Percentiles rank a stretch among this genome's conserved stretches.
phyloP scores from a whole-genome alignment of 2,113 vertebrate species.

The Dasypus novemcinctus region DNA sequence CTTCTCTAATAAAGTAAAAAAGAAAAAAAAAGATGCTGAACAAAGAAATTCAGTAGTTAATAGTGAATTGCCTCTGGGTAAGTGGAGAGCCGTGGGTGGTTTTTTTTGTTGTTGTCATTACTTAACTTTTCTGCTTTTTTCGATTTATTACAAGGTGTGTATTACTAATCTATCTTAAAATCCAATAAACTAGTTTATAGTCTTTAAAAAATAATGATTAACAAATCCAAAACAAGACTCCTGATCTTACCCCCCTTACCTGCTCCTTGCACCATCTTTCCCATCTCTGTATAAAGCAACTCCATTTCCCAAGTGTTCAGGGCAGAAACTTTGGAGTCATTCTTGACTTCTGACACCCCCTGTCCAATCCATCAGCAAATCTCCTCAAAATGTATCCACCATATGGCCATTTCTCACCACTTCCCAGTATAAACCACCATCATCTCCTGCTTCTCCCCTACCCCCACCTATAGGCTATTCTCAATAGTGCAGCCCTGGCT shows the following conservation, averaged over 20 bases:
- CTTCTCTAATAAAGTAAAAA: too few relatives aligned
- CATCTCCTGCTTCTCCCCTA: background rate
- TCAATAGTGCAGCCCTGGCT: background rate
- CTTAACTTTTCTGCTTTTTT: too few relatives aligned
- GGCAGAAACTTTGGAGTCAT: background rate
- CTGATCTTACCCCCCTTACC: background rate
- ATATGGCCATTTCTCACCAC: background rate
- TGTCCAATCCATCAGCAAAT: background rate
- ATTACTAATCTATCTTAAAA: too few relatives aligned
- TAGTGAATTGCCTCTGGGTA: too few relatives aligned
- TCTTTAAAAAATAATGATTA: background rate
- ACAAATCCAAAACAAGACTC: background rate
- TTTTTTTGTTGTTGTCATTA: too few relatives aligned
- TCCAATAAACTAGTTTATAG: too few relatives aligned
- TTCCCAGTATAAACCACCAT: background rate
- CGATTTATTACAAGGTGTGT: too few relatives aligned
- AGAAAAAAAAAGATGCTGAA: too few relatives aligned
- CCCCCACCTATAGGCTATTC: background rate
- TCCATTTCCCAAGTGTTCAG: slow-evolving; percentile 4
- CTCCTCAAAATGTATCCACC: background rate
- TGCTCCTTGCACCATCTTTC: background rate
- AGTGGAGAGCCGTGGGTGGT: too few relatives aligned
- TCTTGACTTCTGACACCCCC: background rate
- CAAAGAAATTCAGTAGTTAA: too few relatives aligned
- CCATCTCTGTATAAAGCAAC: background rate